Percentiles rank a stretch among this genome's conserved stretches.
These are phyloP conservation scores for Meriones unguiculatus DNA, from an alignment of 2,113 vertebrate genomes.

Conservation along the genomic window DNA sequence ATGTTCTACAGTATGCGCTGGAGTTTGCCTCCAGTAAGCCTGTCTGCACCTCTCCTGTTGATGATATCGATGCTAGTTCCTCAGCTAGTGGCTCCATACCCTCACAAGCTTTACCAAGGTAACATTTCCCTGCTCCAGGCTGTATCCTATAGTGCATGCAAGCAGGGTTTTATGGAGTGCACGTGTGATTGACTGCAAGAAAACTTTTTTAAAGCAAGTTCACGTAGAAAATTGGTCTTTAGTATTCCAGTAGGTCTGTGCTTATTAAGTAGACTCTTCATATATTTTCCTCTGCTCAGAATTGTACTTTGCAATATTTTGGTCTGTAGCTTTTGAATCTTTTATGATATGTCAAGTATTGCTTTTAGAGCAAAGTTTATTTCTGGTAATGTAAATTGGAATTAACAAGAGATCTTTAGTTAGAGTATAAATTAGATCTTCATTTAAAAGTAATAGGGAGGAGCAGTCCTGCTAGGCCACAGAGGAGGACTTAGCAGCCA, in stretches of 20 bases:
- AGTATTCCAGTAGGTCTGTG: slow-evolving; percentile 3
- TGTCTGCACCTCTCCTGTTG: slow-evolving; percentile 96
- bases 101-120: slow-evolving; percentile 90
- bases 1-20: slow-evolving; percentile 98
- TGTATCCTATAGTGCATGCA: neutral
- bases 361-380: neutral
- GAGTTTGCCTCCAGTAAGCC: slow-evolving; percentile 99
- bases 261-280: slow-evolving; percentile 9
- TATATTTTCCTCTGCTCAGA: slow-evolving; percentile 4
- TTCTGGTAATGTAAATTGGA: neutral
- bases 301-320: slow-evolving; percentile 45
- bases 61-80: slow-evolving; percentile 94
- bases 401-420: neutral
- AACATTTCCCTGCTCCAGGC: slow-evolving; percentile 53
- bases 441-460: neutral
- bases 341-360: slow-evolving; percentile 2
- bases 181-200: neutral
- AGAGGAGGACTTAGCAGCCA: no score
- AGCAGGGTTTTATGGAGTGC: slow-evolving; percentile 17
- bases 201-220: neutral
- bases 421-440: neutral
- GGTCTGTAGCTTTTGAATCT: neutral
- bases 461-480: no score
- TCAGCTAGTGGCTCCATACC: slow-evolving; percentile 89
- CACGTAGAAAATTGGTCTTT: slow-evolving; percentile 2